Evolutionary conservation across 2,113 vertebrate species (phyloP).

Genomic region (Misgurnus anguillicaudatus): DNA sequence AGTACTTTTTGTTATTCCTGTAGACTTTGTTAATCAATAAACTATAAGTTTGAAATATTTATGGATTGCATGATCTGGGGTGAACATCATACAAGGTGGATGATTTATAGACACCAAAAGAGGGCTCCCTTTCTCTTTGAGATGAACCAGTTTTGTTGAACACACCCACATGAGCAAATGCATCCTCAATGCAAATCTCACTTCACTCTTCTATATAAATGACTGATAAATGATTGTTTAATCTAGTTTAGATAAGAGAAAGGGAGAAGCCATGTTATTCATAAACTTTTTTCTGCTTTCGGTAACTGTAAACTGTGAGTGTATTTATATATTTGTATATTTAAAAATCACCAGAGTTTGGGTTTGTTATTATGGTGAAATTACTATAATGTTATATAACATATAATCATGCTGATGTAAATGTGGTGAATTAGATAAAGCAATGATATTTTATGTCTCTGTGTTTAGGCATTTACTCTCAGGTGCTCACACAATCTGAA

Average conservation of each 20-base stretch:
- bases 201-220: neutral
- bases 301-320: conserved; percentile 21
- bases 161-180: neutral
- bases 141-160: neutral
- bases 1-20: neutral
- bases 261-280: conserved; percentile 18
- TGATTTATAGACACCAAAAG: neutral
- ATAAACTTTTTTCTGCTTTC: conserved; percentile 15
- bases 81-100: too few relatives aligned
- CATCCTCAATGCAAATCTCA: neutral
- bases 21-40: neutral
- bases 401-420: too few relatives aligned
- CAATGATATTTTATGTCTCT: neutral
- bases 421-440: neutral
- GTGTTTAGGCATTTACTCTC: neutral
- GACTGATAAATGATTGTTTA: neutral
- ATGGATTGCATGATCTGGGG: too few relatives aligned
- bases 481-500: conserved; percentile 55
- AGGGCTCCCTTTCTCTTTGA: neutral
- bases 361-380: too few relatives aligned
- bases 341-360: too few relatives aligned
- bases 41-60: too few relatives aligned
- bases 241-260: neutral
- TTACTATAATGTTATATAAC: too few relatives aligned
- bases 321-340: neutral